Evolutionary conservation across 1,140 invertebrate species (phyloP).

Genomic region (Dolichoris vasculosae): DNA sequence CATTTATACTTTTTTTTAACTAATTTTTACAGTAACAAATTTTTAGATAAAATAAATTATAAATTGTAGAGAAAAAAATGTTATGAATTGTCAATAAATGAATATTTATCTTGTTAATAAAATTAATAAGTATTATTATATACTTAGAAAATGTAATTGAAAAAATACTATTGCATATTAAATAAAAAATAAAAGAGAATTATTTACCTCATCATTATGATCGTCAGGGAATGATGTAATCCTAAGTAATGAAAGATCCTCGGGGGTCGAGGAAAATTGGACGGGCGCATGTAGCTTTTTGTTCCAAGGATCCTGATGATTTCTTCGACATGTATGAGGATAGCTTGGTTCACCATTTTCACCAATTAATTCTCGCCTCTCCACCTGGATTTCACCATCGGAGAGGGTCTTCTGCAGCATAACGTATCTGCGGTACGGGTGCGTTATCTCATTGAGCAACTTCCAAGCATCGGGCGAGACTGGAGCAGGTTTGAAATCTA

Average conservation of each 20-base stretch:
- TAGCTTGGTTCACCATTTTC: conserved; percentile 72
- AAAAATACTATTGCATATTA: neutral
- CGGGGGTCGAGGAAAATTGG: conserved; percentile 73
- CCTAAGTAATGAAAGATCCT: conserved; percentile 69
- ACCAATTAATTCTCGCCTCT: conserved; percentile 74
- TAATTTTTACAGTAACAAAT: no score
- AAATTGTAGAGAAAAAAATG: no score
- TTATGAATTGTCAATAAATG: no score
- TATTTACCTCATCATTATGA: conserved; percentile 69
- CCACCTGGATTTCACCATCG: conserved; percentile 85
- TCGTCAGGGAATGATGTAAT: conserved; percentile 64
- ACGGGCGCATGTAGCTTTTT: conserved; percentile 65
- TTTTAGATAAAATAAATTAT: no score
- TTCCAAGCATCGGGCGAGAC: conserved; percentile 78
- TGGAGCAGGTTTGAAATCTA: conserved; percentile 88
- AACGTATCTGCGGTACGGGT: conserved; percentile 69
- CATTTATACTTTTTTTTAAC: no score
- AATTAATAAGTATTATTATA: neutral
- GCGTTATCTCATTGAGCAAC: conserved; percentile 71
- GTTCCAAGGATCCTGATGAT: conserved; percentile 71
- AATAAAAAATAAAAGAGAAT: neutral
- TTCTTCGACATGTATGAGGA: conserved; percentile 70
- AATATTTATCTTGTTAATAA: neutral
- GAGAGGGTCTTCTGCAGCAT: conserved; percentile 86
- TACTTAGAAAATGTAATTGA: no score